Percentiles rank a stretch among this genome's conserved stretches.
Evolutionary conservation across 2,797 vertebrate species (phyloP).

Genomic region (Arvicola amphibius): DNA sequence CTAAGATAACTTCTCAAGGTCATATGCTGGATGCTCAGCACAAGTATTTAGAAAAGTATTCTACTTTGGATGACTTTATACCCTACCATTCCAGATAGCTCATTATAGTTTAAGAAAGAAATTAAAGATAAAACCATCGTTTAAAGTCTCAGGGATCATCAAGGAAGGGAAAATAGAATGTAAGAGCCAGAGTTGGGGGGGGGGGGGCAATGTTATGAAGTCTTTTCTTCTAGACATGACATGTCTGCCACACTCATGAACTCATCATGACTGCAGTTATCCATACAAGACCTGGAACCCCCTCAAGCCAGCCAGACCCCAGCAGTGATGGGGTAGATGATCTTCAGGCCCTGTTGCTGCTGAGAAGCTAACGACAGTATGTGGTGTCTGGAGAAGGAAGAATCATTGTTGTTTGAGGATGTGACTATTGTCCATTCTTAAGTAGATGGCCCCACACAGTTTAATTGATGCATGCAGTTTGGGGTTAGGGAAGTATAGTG

Average conservation of each 20-base stretch:
- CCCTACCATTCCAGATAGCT: neutral
- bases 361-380: neutral
- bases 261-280: neutral
- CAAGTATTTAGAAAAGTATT: neutral
- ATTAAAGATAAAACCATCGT: neutral
- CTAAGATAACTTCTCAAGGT: neutral
- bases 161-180: neutral
- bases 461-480: neutral
- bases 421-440: neutral
- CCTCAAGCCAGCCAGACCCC: neutral
- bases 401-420: neutral
- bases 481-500: neutral
- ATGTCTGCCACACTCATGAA: too few relatives aligned
- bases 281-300: neutral
- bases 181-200: neutral
- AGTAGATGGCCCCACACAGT: too few relatives aligned
- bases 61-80: neutral
- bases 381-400: neutral
- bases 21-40: neutral
- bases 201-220: neutral
- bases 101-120: neutral
- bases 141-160: neutral
- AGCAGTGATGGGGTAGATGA: neutral
- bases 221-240: neutral
- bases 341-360: too few relatives aligned